Base-by-base conservation (phyloP, 2,888 invertebrate genomes). In the Catocala sponsa region DNA sequence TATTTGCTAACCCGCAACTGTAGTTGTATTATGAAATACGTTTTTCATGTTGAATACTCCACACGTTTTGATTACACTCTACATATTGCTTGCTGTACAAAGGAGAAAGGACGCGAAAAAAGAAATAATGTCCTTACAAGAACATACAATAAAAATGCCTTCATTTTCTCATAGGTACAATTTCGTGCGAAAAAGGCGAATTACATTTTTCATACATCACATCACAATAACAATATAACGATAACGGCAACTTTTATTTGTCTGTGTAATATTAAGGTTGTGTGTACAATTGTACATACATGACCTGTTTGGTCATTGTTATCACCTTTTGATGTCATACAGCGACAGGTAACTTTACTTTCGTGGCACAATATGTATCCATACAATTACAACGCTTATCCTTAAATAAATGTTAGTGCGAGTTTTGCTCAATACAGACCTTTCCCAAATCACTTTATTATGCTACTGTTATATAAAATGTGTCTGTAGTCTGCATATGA, bases 181-280 rank as follows among this genome's bases (percentile, higher is more conserved):
- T 75, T 77, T 67, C 55, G 64, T 65, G 60, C 63, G 68, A 72
- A 66, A 74, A 75, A 59, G 59, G 65, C 62, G 68, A 76, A 72
- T 76, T 72, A 74, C 64, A 77, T 79, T 77, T 79, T 74, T 76
- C 79, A 76, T 79, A 78, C 70, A 71, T 79, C 69, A 77, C 68
- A 75, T 78, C 74, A 76, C 68, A 72, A 76, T 79, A 79, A 79
- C 76, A 79, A 76, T 79, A 78, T 76, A 79, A 74, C 70, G 70
- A 74, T 74, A 72, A 74, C 72, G 63, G 65, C 63, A 63, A 76
- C 68, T 72, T 78, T 72, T 76, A 76, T 74, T 72, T 72, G 57
- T 63, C 46, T 59, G 63, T 46, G 62, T 63, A 65, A 68, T 68
- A 70, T 69, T 63, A 63, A 70, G 59, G 59, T 63, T 70, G 56